Percentiles rank a stretch among this genome's conserved stretches.
phyloP scores from a whole-genome alignment of 2,797 vertebrate species.

The Novumbra hubbsi region DNA sequence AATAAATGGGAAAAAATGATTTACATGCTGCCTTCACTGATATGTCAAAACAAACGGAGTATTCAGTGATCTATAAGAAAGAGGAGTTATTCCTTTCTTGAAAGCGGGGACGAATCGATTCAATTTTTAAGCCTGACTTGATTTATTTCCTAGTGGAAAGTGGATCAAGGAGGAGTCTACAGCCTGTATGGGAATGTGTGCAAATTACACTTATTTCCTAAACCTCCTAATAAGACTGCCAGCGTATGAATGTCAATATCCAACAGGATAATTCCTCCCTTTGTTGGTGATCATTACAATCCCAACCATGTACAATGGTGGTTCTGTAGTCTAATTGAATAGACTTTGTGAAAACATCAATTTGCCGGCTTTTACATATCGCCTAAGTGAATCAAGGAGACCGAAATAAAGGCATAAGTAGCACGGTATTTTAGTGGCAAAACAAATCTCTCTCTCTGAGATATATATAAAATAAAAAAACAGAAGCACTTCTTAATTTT shows the following conservation, averaged over 20 bases:
- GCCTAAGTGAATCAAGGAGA: constrained; percentile 33
- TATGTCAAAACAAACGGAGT: neutral
- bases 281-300: constrained; percentile 44
- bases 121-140: neutral
- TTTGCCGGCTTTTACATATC: constrained; percentile 40
- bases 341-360: constrained; percentile 38
- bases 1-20: neutral
- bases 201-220: constrained; percentile 58
- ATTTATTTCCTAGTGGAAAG: neutral
- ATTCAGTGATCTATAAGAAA: neutral
- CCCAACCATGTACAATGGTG: constrained; percentile 25
- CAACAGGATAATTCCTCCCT: constrained; percentile 29
- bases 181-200: constrained; percentile 48
- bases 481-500: neutral
- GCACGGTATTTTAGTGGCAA: constrained; percentile 1
- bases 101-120: neutral
- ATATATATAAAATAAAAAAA: neutral
- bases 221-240: constrained; percentile 56
- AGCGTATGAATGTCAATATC: constrained; percentile 43
- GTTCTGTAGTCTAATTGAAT: constrained; percentile 18
- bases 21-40: neutral
- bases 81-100: neutral
- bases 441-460: constrained; percentile 9
- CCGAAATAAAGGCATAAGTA: constrained; percentile 22
- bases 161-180: neutral